Base-by-base conservation (phyloP, 37 sponge, comb jelly and placozoan species). In the Agelas oroides region DNA sequence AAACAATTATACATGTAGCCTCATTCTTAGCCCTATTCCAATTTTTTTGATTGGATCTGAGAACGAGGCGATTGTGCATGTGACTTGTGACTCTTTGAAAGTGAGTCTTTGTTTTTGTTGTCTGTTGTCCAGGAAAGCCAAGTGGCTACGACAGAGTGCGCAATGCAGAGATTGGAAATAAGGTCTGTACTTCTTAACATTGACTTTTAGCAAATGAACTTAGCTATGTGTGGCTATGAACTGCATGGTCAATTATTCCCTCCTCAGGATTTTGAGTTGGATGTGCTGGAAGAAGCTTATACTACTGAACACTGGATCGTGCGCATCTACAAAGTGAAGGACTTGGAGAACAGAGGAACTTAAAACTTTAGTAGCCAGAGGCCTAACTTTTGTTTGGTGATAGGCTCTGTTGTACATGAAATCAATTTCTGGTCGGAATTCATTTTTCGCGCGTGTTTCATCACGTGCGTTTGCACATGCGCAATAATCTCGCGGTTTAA, bases 261-360 rank as follows among this genome's bases (percentile, higher is more conserved):
- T 46, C 8, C 46, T 46, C 73, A 90, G 80, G 99, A 98, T 73
- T 98, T 98, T 87, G 95, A 98, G 84, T 46, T 98, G 91, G 97
- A 96, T 84, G 99, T 98, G 41, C 76, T 98, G 69, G 99, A 98
- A 62, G 99, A 98, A 87, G 99, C 99, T 20, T 98, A 97, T 88
- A 98, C 99, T 16, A 97, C 97, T n/a, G 99, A 98, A 73, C 99
- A 98, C 75, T 98, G 97, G 99, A 93, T 98, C 59, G 99, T 98
- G 58, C 79, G 99, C 18, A 98, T 98, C 78, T 98, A 96, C 85
- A 98, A 96, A 75, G 99, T 98, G 40, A 98, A 98, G 84, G 93
- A 94, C 34, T 89, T 92, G 13, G 88, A 86, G 11, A 98, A 98
- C 74, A 59, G 97, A n/a, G 99, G 99, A 28, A 74, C 58, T 17